These are phyloP conservation scores for Selene dorsalis DNA, from an alignment of 2,797 vertebrate genomes.

Conservation along the genomic window DNA sequence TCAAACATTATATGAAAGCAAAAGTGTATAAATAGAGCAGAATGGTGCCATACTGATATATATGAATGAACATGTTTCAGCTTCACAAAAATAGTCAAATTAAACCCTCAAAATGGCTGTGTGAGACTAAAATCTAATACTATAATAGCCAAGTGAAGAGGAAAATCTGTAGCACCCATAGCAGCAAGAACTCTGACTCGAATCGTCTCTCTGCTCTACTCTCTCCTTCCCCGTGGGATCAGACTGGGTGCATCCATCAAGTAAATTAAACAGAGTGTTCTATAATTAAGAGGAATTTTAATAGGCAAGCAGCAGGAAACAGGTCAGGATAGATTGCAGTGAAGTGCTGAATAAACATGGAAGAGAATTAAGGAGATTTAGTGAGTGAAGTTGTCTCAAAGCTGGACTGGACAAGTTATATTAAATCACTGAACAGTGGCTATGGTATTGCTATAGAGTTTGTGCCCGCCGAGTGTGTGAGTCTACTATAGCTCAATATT, in stretches of 20 bases:
- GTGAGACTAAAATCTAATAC: constrained; percentile 19
- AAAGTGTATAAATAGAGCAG: not conserved
- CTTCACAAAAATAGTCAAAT: constrained; percentile 6
- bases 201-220: constrained; percentile 52
- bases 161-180: constrained; percentile 48
- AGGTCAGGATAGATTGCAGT: constrained; percentile 76
- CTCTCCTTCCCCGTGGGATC: constrained; percentile 69
- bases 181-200: constrained; percentile 49
- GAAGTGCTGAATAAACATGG: constrained; percentile 79
- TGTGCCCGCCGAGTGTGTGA: constrained; percentile 1
- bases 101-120: not conserved
- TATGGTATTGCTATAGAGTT: constrained; percentile 2
- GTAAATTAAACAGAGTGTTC: constrained; percentile 81
- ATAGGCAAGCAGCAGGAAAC: constrained; percentile 76
- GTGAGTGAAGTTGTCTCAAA: constrained; percentile 61
- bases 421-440: constrained; percentile 53
- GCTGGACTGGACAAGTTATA: constrained; percentile 44
- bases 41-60: not conserved
- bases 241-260: constrained; percentile 78
- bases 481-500: not conserved
- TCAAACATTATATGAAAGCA: constrained; percentile 14
- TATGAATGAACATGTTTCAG: not conserved
- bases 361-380: constrained; percentile 73
- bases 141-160: constrained; percentile 23
- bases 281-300: constrained; percentile 83